These are phyloP conservation scores for Theristus sp. DNA, from an alignment of 2,888 invertebrate species.

Conservation along the genomic window DNA sequence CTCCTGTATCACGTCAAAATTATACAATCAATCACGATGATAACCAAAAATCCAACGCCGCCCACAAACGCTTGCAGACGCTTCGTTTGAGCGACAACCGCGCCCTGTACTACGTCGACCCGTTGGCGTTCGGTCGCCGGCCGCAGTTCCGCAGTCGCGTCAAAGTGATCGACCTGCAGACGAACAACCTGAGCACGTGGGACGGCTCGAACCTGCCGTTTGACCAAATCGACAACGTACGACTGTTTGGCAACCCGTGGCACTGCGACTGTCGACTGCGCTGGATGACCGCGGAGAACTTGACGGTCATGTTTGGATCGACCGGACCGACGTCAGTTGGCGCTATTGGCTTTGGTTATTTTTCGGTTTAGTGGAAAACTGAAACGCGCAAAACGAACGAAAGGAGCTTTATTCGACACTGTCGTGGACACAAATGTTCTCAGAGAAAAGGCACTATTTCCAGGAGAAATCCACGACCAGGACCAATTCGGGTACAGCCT, in stretches of 20 bases:
- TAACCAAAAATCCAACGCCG: too few relatives aligned
- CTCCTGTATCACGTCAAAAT: too few relatives aligned
- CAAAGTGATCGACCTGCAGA: neutral
- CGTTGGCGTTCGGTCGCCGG: neutral
- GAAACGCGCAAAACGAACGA: too few relatives aligned
- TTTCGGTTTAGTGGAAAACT: too few relatives aligned
- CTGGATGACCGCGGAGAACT: neutral
- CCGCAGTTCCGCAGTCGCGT: neutral
- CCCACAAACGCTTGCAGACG: too few relatives aligned
- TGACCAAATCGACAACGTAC: constrained; percentile 2
- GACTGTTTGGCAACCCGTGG: constrained; percentile 13
- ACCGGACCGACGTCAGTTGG: neutral
- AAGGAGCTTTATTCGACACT: too few relatives aligned
- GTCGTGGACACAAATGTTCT: too few relatives aligned
- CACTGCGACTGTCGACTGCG: constrained; percentile 13
- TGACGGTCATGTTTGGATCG: neutral
- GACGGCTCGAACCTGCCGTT: neutral
- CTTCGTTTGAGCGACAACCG: neutral
- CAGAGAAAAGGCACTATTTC: too few relatives aligned
- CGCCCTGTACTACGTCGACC: neutral
- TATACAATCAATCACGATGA: too few relatives aligned
- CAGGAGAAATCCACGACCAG: too few relatives aligned
- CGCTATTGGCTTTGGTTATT: too few relatives aligned
- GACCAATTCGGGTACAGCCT: too few relatives aligned
- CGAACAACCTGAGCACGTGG: neutral